A percentile compares a stretch with the other conserved stretches of the same genome.
phyloP scores from a whole-genome alignment of 2,888 invertebrate genomes.

The Exephanes ischioxanthus region DNA sequence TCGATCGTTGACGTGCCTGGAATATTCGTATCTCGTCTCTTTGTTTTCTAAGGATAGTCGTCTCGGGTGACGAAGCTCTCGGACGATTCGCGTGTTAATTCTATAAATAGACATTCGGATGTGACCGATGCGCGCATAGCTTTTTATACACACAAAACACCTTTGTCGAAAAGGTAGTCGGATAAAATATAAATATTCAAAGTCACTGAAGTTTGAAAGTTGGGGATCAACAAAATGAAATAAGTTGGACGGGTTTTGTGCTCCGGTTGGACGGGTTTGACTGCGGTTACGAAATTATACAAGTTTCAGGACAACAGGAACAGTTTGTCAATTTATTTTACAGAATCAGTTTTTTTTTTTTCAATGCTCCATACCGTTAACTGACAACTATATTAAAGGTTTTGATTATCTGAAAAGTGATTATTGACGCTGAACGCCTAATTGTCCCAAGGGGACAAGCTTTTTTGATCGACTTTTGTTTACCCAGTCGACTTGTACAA shows the following conservation, averaged over 20 bases:
- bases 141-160: background rate
- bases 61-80: background rate
- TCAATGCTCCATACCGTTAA: background rate
- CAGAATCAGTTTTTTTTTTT: background rate
- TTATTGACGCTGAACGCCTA: no score
- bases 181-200: background rate
- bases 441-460: no score
- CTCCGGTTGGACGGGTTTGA: no score
- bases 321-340: background rate
- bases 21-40: constrained; percentile 43
- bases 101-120: constrained; percentile 12
- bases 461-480: no score
- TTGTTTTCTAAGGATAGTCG: constrained; percentile 44
- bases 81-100: constrained; percentile 1
- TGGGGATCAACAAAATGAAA: background rate
- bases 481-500: no score
- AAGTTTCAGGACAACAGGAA: no score
- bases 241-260: no score
- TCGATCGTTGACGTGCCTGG: constrained; percentile 50
- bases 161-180: background rate
- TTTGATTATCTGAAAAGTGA: background rate
- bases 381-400: background rate
- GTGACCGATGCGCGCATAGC: background rate
- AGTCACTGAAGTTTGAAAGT: background rate
- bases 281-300: no score